Base-by-base conservation (phyloP, 2,888 invertebrate species). In the Crematogaster levior region DNA sequence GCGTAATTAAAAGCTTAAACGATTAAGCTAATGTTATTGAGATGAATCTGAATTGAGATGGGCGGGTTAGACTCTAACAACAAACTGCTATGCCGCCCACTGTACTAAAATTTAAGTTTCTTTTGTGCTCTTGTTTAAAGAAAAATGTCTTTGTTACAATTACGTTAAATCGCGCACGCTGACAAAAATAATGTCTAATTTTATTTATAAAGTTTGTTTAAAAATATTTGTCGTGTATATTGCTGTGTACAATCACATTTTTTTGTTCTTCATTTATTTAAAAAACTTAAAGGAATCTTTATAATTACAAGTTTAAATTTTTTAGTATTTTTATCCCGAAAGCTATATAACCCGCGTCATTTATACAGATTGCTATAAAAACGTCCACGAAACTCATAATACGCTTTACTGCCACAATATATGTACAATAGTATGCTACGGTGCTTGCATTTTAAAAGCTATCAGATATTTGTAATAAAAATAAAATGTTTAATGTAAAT, bases 11-110 rank as follows among this genome's bases (percentile, higher is more conserved):
- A 93, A 92, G 92, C 90, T 91, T 90, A 91, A 93, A 92, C 91
- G 92, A 91, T 91, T 90, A 81, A 89, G 91, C 92, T 92, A 93
- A 93, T 93, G 93, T 92, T 93, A 94, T 93, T 94, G 92, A 93
- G 93, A 93, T 93, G 92, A 93, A 92, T 90, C 84, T 84, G 84
- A 83, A 84, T 70, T 74, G 65, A 56, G 85, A 81, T 82, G 90
- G 93, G 92, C 88, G 92, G 91, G 91, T 86, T 91, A 86, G 90
- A 89, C 86, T 81, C 86, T 86, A 89, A 89, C 89, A 88, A 92
- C 88, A 87, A 91, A 91, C 91, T 87, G 91, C 89, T 82, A 91
- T 86, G 86, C 90, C 91, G 93, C 91, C 91, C 91, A 90, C 88
- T 89, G 89, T 75, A 77, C 65, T 80, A 82, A 86, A 93, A 92